Base-by-base conservation (phyloP, 2,797 vertebrate species). In the Neostethus bicornis region DNA sequence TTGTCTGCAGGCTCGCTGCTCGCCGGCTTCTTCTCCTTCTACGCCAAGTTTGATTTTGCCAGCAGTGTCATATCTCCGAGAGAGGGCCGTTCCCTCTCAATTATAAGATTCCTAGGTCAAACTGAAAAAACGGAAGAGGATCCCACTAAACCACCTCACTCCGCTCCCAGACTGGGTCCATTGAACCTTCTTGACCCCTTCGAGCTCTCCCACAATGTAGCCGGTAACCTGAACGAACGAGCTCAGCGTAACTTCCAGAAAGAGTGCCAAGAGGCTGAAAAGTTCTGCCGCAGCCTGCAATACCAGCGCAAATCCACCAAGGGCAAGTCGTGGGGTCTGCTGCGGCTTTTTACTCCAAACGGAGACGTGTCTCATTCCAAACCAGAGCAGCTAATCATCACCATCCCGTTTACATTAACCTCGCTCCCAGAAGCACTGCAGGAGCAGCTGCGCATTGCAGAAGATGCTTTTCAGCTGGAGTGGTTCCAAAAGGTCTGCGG, bases 161-260 rank as follows among this genome's bases (percentile, higher is more conserved):
- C 43, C 0, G 12, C 41, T 2, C 88, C 87, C 16, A 90, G 72
- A 57, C 55, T 95, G 4, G 94, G 94, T 0, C 87, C 92, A 10
- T 47, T 97, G 38, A 97, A 94, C 62, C 81, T 98, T 20, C 88
- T 96, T 70, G 96, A 98, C 67, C 96, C 96, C 0, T 97, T 98
- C 16, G 96, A 98, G 72, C 85, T 95, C 16, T 91, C 87, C 64
- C 96, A 98, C 87, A 98, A 98, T 0, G 95, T 97, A 3, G 92
- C 95, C 0, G 95, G 93, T 23, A 98, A 97, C 10, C 84, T 97
- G 64, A 92, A 83, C 0, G 85, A 93, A 12, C 92, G 93, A n/a
- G 88, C 91, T 0, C 92, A 89, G 0, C 80, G 78, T 31, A 87
- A 71, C 14, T 93, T 98, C 8, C 85, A 81, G 63, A 83, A 49